Base-by-base conservation (phyloP, 2,797 vertebrate species). In the Eremophila alpestris region DNA sequence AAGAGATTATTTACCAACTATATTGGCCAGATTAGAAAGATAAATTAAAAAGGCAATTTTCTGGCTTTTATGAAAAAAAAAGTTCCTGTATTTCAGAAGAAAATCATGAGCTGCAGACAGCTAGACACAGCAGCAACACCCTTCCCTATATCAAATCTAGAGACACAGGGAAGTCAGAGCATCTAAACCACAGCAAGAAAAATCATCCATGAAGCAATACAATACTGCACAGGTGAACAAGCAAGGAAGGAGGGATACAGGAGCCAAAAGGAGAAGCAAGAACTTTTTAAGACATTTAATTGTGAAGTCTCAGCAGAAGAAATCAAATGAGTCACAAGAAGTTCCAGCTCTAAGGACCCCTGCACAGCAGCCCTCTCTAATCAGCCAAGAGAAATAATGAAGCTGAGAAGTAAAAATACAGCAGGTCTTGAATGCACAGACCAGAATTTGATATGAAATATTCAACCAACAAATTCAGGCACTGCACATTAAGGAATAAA, bases 241-340 rank as follows among this genome's bases (percentile, higher is more conserved):
- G 60, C 7, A 80, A 68, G 56, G 68, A 13, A 71, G 71, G 48
- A 92, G 54, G 7, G 64, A 96, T 83, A 90, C 62, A 93, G 90
- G 51, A 97, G 89, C 38, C 64, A 89, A 95, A 96, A 95, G 30
- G 82, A 96, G 87, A 94, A 89, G 48, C 26, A 88, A 55, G 41
- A 65, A 71, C 29, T 75, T 45, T 23, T 9, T 32, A 74, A 75
- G 27, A 78, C 17, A 76, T 52, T 86, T 78, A 65, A 92, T 17
- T 83, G 55, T 29, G 29, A 90, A 90, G 80, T 48, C 49, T 82
- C 73, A 90, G 76, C 69, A 87, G 51, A 90, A 90, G 64, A 93
- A 94, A 92, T 83, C 88, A 95, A 97, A 95, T 83, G 82, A 97
- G 95, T 97, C 97, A 97, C 20, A 8, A 97, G 95, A 95, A 92